Evolutionary conservation across 2,113 vertebrate genomes (phyloP).

Genomic region (Notiomystis cincta): DNA sequence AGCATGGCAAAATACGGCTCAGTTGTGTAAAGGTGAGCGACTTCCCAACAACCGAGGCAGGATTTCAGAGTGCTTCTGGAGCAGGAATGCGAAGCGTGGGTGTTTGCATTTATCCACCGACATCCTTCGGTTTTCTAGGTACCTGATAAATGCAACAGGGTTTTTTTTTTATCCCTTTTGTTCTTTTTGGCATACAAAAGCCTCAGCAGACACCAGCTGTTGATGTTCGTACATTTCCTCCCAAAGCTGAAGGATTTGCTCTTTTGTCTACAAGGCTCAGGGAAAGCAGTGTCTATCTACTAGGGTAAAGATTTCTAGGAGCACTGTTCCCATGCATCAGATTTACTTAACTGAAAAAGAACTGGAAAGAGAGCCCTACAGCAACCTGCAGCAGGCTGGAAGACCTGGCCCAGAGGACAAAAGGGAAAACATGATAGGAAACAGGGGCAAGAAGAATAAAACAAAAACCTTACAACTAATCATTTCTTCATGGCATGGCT

Average conservation of each 20-base stretch:
- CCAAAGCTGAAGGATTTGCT: not conserved
- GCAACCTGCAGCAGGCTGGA: not conserved
- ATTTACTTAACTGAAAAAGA: not conserved
- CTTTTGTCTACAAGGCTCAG: not conserved
- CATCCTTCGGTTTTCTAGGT: not conserved
- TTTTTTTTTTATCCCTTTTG: not conserved
- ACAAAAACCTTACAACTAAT: not conserved
- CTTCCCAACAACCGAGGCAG: not conserved
- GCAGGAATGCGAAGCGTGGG: not conserved
- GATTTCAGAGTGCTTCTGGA: not conserved
- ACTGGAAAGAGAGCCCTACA: not conserved
- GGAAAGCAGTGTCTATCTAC: not conserved
- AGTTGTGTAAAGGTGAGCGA: not conserved
- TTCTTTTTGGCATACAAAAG: not conserved
- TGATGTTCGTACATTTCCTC: not conserved
- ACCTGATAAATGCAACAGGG: not conserved
- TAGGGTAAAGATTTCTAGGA: not conserved
- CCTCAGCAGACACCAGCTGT: not conserved
- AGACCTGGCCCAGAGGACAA: not conserved
- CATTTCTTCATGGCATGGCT: not conserved
- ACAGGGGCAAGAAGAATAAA: not conserved
- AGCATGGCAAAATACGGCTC: not conserved
- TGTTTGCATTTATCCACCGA: not conserved
- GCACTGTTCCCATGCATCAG: not conserved
- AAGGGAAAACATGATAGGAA: fast-evolving